Conservation (phyloP, 2,797 vertebrate genomes). For the Schizopygopsis pylzovi region DNA sequence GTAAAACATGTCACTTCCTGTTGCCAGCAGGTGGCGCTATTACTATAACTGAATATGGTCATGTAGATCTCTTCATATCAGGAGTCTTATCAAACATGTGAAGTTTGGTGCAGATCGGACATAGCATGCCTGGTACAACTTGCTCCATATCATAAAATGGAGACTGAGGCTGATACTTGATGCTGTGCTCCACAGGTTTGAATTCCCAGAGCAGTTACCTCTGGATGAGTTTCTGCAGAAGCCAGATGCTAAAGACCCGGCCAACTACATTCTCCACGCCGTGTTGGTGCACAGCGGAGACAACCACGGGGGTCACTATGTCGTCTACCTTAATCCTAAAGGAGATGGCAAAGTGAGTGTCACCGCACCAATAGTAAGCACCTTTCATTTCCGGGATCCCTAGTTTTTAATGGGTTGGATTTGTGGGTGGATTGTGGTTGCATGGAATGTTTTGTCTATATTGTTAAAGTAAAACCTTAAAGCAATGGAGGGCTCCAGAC, state of each 20-base stretch:
- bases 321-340: conserved; percentile 99
- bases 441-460: conserved; percentile 13
- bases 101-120: too few relatives aligned
- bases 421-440: conserved; percentile 12
- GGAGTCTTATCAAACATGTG: too few relatives aligned
- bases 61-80: too few relatives aligned
- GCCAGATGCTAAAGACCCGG: conserved; percentile 95
- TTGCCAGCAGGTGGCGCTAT: too few relatives aligned
- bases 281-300: conserved; percentile 98
- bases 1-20: too few relatives aligned
- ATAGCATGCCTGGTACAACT: too few relatives aligned
- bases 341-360: conserved; percentile 97
- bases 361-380: conserved; percentile 83
- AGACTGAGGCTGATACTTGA: not conserved
- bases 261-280: conserved; percentile 97
- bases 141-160: too few relatives aligned
- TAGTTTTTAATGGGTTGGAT: conserved; percentile 29
- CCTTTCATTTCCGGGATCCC: conserved; percentile 57
- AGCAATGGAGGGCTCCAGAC: conserved; percentile 9
- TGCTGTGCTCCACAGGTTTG: conserved; percentile 82
- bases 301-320: conserved; percentile 98
- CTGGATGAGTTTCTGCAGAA: conserved; percentile 99
- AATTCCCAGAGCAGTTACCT: conserved; percentile 96
- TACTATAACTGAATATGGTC: too few relatives aligned
- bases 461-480: not conserved